Evolutionary conservation across 2,888 invertebrate genomes (phyloP), one percentile per base, ranked within the genome.

Genomic region (Petrolisthes manimaculis): DNA sequence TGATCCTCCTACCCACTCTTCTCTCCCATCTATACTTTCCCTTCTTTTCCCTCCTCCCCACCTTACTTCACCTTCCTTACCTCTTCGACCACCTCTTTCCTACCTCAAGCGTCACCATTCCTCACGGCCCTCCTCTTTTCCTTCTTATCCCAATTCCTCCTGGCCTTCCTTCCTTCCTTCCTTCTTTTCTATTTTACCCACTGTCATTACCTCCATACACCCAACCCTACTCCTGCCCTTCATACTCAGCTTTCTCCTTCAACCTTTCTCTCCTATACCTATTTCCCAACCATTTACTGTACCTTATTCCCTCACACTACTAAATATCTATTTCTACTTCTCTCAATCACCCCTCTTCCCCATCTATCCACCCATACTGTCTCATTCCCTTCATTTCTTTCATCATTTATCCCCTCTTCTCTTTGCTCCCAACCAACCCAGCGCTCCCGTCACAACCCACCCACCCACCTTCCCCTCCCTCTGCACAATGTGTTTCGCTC

Each of bases 401-500:
- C 55, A 37, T 53, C 84, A n/a, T 74, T n/a, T 18, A 18, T 18
- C 18, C 78, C 54, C 54, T 5, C n/a, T 69, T 37, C 67, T 6
- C 82, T 14, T 78, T 24, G 9, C 24, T 51, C n/a, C 69, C 51
- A 8, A 8, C 51, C 67, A 67, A 6, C 55, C 55, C 77, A 56
- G 9, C 67, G 56, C 4, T 24, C 83, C 74, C 18, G 74, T 51
- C 4, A n/a, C 83, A n/a, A n/a, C 55, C 37, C 37, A 37, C 37
- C 37, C 37, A 37, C 37, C 37, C 0, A 37, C 37, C 37, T 37
- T 37, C 37, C 55, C 83, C 5, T 5, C 37, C 82, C 51, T 18
- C 37, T 75, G 84, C 77, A 86, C 85, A 86, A 78, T 86, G 85
- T 86, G 85, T 86, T 86, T 86, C 80, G 24, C 69, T 69, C 85